phyloP scores from a whole-genome alignment of 2,113 vertebrate species.

The Morone saxatilis region DNA sequence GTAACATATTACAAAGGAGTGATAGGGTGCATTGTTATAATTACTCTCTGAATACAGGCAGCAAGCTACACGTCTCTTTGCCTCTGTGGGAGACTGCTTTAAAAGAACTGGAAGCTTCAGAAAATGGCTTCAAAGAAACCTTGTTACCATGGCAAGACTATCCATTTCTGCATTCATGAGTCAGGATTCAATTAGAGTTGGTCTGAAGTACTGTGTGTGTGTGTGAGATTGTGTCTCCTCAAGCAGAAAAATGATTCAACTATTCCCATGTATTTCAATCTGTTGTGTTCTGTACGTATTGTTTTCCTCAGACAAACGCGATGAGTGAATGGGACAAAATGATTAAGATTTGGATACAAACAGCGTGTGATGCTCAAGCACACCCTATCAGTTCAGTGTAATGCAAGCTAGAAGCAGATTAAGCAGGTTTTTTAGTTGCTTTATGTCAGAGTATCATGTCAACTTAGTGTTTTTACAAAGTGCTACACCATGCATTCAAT shows the following conservation, averaged over 20 bases:
- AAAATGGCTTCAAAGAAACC: constrained; percentile 65
- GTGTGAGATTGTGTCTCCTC: constrained; percentile 47
- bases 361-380: constrained; percentile 60
- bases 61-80: constrained; percentile 44
- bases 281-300: neutral
- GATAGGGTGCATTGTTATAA: constrained; percentile 76
- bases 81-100: constrained; percentile 56
- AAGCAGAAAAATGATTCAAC: constrained; percentile 45
- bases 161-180: constrained; percentile 56
- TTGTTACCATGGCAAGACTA: constrained; percentile 65
- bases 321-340: constrained; percentile 13
- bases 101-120: constrained; percentile 54
- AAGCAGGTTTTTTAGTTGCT: constrained; percentile 41
- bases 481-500: constrained; percentile 47
- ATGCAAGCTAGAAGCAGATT: constrained; percentile 69
- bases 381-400: constrained; percentile 81
- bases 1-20: constrained; percentile 74
- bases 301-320: neutral
- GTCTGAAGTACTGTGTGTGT: constrained; percentile 34
- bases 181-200: constrained; percentile 64
- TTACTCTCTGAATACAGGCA: constrained; percentile 43
- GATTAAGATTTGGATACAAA: constrained; percentile 12
- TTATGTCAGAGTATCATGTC: constrained; percentile 7
- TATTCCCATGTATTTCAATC: constrained; percentile 13
- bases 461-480: constrained; percentile 18